Conservation (phyloP, 2,888 invertebrate species). For the Torymus auratus region DNA sequence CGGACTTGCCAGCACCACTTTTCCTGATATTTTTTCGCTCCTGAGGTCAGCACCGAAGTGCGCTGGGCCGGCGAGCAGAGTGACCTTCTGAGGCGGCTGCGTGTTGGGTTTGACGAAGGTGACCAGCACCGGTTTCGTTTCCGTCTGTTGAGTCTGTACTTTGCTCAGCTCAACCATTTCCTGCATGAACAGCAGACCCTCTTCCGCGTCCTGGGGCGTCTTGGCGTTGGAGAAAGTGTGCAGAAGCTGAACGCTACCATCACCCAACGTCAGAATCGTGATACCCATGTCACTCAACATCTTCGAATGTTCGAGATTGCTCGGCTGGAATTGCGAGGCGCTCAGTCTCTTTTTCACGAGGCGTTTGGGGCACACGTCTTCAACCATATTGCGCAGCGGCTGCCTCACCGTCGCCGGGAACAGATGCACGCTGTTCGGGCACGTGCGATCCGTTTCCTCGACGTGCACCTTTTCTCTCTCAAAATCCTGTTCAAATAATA, state of each 20-base stretch:
- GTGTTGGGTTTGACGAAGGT: constrained; percentile 76
- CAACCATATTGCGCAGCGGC: constrained; percentile 90
- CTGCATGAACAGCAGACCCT: constrained; percentile 96
- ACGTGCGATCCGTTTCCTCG: constrained; percentile 84
- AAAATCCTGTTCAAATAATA: constrained; percentile 64
- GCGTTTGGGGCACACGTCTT: constrained; percentile 86
- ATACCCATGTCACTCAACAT: constrained; percentile 97
- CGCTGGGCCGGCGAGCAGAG: constrained; percentile 88
- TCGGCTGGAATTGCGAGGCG: constrained; percentile 86
- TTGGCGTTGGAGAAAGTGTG: constrained; percentile 93
- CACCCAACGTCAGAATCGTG: constrained; percentile 89
- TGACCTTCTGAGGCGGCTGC: constrained; percentile 74
- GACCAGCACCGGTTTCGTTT: constrained; percentile 79
- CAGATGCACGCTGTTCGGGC: constrained; percentile 90
- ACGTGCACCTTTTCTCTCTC: constrained; percentile 76
- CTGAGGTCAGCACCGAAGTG: constrained; percentile 91
- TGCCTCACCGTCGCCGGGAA: constrained; percentile 90
- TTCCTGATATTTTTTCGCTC: constrained; percentile 82
- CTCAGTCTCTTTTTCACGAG: constrained; percentile 81
- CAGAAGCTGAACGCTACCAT: constrained; percentile 94
- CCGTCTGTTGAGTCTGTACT: constrained; percentile 80
- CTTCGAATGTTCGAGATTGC: constrained; percentile 91
- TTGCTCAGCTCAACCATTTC: constrained; percentile 96
- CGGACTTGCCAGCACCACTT: constrained; percentile 83
- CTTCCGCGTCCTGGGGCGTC: constrained; percentile 90